Evolutionary conservation across 2,113 vertebrate species (phyloP).

Genomic region (Dromas ardeola): DNA sequence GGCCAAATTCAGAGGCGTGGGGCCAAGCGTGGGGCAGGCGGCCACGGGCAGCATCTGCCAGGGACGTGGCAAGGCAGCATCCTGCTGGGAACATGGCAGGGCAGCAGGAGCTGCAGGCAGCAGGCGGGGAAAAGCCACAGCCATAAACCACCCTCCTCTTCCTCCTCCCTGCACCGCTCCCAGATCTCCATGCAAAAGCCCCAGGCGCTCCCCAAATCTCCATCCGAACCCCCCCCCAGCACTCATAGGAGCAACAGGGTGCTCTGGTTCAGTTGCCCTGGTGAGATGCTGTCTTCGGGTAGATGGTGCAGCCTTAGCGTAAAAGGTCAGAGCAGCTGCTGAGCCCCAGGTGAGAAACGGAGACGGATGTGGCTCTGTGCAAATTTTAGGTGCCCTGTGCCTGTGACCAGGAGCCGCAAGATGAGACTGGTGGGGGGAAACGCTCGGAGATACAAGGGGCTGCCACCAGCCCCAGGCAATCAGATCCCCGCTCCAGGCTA

Average conservation of each 20-base stretch:
- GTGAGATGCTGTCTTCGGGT: background rate
- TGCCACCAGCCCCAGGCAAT: background rate
- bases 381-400: background rate
- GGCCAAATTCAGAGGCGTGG: background rate
- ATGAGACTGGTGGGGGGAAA: background rate
- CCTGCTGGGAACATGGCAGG: background rate
- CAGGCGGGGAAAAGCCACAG: background rate
- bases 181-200: background rate
- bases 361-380: background rate
- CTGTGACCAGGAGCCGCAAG: background rate
- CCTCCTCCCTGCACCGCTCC: accelerated
- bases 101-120: background rate
- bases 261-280: background rate
- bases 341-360: background rate
- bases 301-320: background rate
- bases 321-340: background rate
- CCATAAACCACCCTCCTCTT: background rate
- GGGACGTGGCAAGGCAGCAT: background rate
- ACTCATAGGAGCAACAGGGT: accelerated
- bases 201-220: accelerated
- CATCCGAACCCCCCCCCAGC: accelerated
- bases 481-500: background rate
- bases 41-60: background rate
- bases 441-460: background rate
- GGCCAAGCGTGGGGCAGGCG: accelerated